Base-by-base conservation (phyloP, 2,888 invertebrate species). In the Hemaris fuciformis region DNA sequence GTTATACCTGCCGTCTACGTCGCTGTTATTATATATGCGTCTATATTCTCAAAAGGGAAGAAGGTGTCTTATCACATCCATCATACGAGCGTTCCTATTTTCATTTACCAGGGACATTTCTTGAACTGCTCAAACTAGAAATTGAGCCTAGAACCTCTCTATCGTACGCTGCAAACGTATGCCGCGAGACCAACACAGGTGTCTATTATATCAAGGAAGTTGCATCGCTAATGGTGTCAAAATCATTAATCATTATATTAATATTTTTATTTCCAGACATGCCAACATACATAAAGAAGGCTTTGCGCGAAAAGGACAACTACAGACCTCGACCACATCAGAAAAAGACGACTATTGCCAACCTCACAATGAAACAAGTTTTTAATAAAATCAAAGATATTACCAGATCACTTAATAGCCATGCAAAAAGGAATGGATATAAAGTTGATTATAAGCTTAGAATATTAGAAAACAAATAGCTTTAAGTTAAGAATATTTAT, bases 371-470 rank as follows among this genome's bases (percentile, higher is more conserved):
- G 23, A 59, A 71, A 8, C 77, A 89, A 31, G 78, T 89, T 0
- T 77, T 87, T 10, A 64, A 77, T 0, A 88, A 81, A 71, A 84
- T 90, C 59, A 84, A 75, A 59, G 76, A 76, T 0, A 89, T 90
- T 3, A 89, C 89, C 0, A 75, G 68, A 62, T 69, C 75, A 8
- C 62, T 90, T 0, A 87, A 83, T 60, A 63, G 69, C 15, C 70
- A 87, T 22, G 90, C 90, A 0, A 80, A 79, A 63, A 79, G 64
- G 38, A 86, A 88, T 66, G 90, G 90, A 3, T 91, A 84, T 45
- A 87, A 81, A 69, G 87, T 91, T 0, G 90, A 91, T 70, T 91
- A 90, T 62, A 85, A 76, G 43, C 75, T 91, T 31, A 77, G 83
- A 23, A 73, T 88, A 20, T 60, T 56, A 10, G 25, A 59, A 2